A percentile compares a stretch with the other conserved stretches of the same genome.
These are phyloP conservation scores for Nicator chloris DNA, from an alignment of 2,113 vertebrate genomes.

Conservation along the genomic window DNA sequence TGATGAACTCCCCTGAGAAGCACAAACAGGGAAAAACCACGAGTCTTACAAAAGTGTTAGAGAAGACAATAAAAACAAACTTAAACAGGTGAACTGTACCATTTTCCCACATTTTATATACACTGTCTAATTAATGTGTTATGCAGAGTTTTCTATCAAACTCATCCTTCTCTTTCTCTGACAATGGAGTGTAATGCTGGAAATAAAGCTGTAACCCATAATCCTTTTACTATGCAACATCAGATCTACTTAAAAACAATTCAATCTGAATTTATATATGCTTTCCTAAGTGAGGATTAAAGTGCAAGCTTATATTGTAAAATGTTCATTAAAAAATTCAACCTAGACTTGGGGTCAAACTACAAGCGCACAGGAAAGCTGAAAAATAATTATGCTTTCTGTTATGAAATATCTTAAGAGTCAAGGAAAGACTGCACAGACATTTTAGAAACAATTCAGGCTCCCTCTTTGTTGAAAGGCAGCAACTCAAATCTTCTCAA, in stretches of 20 bases:
- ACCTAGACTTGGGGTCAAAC: background rate
- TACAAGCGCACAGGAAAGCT: background rate
- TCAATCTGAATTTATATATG: background rate
- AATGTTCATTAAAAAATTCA: fast-evolving
- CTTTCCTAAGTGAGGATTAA: background rate
- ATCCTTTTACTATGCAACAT: background rate
- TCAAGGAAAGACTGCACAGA: background rate
- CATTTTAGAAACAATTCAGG: background rate
- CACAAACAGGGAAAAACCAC: background rate
- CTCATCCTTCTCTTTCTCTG: background rate
- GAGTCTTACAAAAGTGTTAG: background rate
- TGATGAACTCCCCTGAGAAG: constrained; percentile 67
- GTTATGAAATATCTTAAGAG: background rate
- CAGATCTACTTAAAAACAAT: background rate
- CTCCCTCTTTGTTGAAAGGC: background rate
- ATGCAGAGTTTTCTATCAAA: background rate
- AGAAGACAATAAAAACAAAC: background rate
- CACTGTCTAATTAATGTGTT: background rate
- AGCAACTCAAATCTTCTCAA: background rate
- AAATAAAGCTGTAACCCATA: background rate
- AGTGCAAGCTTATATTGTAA: background rate
- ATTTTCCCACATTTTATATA: background rate
- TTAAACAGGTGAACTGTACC: background rate
- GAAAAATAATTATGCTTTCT: background rate
- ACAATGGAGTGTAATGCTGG: background rate